These are phyloP conservation scores for Rhegmatorhina hoffmannsi DNA, from an alignment of 2,113 vertebrate genomes.

Conservation along the genomic window DNA sequence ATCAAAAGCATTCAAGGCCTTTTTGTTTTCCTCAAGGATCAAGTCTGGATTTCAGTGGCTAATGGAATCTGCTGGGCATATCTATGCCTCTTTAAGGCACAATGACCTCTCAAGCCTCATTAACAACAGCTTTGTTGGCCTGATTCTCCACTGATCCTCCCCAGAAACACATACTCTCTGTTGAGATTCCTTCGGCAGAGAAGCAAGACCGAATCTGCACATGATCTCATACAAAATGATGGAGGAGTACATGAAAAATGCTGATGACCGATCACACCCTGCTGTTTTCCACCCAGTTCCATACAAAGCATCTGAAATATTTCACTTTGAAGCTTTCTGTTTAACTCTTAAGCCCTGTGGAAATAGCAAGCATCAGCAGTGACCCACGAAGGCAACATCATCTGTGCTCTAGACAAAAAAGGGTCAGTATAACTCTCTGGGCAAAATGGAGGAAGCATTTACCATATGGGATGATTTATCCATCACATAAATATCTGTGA, in stretches of 20 bases:
- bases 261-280: not conserved
- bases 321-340: not conserved
- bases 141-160: constrained; percentile 2
- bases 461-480: not conserved
- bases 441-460: not conserved
- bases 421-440: not conserved
- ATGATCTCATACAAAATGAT: constrained; percentile 4
- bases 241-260: constrained; percentile 26
- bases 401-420: not conserved
- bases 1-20: constrained; percentile 14
- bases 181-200: not conserved
- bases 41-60: not conserved
- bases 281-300: not conserved
- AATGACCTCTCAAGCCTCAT: not conserved
- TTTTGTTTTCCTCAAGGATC: not conserved
- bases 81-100: not conserved
- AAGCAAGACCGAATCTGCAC: constrained; percentile 3
- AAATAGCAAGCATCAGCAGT: not conserved
- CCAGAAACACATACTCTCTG: not conserved
- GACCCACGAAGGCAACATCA: not conserved
- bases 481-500: not conserved
- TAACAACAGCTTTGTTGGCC: not conserved
- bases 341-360: not conserved
- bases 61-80: not conserved
- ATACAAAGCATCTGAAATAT: not conserved